These are phyloP conservation scores for Calycopis cecrops DNA, from an alignment of 1,140 invertebrate genomes.

Conservation along the genomic window DNA sequence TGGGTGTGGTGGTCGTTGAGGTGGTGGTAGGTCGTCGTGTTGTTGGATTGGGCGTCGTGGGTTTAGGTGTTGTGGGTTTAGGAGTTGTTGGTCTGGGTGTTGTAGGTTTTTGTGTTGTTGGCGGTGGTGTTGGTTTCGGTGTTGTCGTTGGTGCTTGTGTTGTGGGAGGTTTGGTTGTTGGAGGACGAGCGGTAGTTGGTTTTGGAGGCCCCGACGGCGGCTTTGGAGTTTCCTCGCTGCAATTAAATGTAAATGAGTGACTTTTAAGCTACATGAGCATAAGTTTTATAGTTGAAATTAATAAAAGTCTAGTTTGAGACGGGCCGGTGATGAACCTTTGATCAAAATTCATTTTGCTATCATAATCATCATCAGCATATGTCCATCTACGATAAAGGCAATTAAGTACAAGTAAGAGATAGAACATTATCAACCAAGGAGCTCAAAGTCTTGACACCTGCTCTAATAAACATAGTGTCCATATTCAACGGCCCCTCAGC, in stretches of 20 bases:
- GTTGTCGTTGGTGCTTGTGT: slow-evolving; percentile 6
- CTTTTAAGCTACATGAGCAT: too few species aligned
- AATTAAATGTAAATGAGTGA: slow-evolving; percentile 12
- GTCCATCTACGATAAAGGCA: too few species aligned
- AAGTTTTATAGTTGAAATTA: too few species aligned
- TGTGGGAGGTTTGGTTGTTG: slow-evolving; percentile 12
- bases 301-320: too few species aligned
- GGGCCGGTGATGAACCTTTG: too few species aligned
- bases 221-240: slow-evolving; percentile 34
- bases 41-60: slow-evolving; percentile 25
- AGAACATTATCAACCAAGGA: too few species aligned
- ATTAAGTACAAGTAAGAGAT: too few species aligned
- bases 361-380: too few species aligned
- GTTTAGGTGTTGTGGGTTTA: slow-evolving; percentile 23
- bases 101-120: slow-evolving; percentile 17
- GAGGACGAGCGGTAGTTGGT: background rate
- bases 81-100: slow-evolving; percentile 23
- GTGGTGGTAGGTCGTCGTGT: slow-evolving; percentile 19
- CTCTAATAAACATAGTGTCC: too few species aligned
- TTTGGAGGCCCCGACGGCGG: slow-evolving; percentile 13
- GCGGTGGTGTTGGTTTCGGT: slow-evolving; percentile 19
- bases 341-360: too few species aligned
- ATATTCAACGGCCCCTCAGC: too few species aligned
- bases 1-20: slow-evolving; percentile 28
- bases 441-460: too few species aligned